A percentile compares a stretch with the other conserved stretches of the same genome.
These are phyloP conservation scores for Iselma pallidipennis DNA, from an alignment of 2,888 invertebrate species.

Conservation along the genomic window DNA sequence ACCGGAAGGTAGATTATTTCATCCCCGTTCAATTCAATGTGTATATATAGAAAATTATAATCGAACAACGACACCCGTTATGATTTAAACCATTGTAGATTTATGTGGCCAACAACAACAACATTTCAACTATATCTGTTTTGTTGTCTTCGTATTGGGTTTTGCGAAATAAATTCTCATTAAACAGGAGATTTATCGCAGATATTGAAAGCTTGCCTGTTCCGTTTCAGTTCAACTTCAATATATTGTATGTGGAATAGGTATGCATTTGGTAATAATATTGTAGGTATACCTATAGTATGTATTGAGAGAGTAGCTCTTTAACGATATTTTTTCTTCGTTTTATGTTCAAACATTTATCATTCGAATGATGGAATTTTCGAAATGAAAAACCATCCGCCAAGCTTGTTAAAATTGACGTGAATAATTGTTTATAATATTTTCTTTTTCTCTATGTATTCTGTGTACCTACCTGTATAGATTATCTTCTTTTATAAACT, in stretches of 20 bases:
- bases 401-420: background rate
- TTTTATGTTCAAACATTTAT: background rate
- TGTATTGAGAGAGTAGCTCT: background rate
- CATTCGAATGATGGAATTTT: background rate
- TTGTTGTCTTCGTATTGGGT: conserved; percentile 13
- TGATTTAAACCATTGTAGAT: conserved; percentile 20
- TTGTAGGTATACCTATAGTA: background rate
- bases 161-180: conserved; percentile 25
- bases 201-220: background rate
- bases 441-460: background rate
- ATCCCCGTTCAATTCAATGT: background rate
- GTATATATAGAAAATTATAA: background rate
- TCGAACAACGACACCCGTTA: conserved; percentile 14
- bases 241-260: background rate
- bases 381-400: background rate
- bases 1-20: background rate
- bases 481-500: too few species aligned
- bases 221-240: background rate
- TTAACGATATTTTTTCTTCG: background rate
- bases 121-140: background rate
- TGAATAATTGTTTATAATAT: background rate
- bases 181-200: conserved; percentile 19
- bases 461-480: too few species aligned
- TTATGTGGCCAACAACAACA: conserved; percentile 6
- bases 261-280: too few species aligned